phyloP scores from a whole-genome alignment of 1,140 invertebrate species.

The Leptinotarsa defecta region DNA sequence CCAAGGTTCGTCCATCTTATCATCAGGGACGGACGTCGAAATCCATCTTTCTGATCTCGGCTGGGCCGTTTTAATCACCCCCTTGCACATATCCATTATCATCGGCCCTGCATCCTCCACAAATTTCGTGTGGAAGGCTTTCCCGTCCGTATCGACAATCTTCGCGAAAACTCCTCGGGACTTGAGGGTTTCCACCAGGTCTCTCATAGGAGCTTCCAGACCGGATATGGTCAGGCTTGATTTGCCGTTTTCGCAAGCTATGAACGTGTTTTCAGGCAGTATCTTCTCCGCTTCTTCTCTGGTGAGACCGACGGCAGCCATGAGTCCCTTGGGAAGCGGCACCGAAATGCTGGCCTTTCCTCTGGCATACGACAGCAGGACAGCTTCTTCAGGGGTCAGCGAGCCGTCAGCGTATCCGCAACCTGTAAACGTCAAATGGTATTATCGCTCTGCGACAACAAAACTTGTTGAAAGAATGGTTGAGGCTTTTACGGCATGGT shows the following conservation, averaged over 20 bases:
- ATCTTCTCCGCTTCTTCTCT: slow-evolving; percentile 57
- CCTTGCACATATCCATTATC: slow-evolving; percentile 69
- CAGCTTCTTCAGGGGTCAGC: slow-evolving; percentile 79
- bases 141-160: slow-evolving; percentile 76
- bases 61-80: slow-evolving; percentile 73
- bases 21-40: slow-evolving; percentile 79
- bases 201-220: slow-evolving; percentile 68
- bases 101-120: slow-evolving; percentile 74
- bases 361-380: slow-evolving; percentile 80
- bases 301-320: slow-evolving; percentile 75
- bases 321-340: slow-evolving; percentile 76
- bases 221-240: slow-evolving; percentile 88
- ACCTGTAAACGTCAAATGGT: not conserved
- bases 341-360: slow-evolving; percentile 80
- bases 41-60: slow-evolving; percentile 78
- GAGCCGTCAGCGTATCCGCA: slow-evolving; percentile 84
- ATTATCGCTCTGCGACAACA: too few species aligned
- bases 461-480: too few species aligned
- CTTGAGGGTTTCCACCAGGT: slow-evolving; percentile 70
- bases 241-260: slow-evolving; percentile 82
- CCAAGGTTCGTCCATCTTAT: slow-evolving; percentile 69
- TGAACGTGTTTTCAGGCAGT: slow-evolving; percentile 70
- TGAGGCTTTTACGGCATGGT: too few species aligned
- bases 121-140: slow-evolving; percentile 82
- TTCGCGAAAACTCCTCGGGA: slow-evolving; percentile 78